A percentile compares a stretch with the other conserved stretches of the same genome.
Conservation (phyloP, 2,797 vertebrate genomes). For the Alectoris magna region DNA sequence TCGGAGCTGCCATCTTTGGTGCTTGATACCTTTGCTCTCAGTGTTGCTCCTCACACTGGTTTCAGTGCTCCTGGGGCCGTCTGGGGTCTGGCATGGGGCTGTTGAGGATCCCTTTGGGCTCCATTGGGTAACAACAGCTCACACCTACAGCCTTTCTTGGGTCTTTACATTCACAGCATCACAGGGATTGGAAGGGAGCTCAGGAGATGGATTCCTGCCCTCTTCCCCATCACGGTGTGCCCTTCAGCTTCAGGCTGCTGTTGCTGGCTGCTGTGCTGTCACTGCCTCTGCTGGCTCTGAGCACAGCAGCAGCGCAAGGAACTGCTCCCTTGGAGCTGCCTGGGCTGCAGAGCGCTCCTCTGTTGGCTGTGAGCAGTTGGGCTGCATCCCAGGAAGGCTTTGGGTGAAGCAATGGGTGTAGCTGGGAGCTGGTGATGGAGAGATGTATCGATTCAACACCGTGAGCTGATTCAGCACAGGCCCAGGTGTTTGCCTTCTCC, state of each 20-base stretch:
- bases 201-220: no score
- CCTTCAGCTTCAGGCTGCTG: background rate
- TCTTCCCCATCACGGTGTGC: background rate
- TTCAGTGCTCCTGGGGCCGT: background rate
- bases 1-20: background rate
- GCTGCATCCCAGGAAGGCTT: background rate
- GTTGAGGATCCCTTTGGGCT: background rate
- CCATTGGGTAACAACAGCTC: no score
- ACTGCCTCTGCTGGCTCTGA: background rate
- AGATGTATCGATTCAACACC: background rate
- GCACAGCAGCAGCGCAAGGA: fast-evolving
- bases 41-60: background rate
- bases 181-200: no score
- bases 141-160: background rate
- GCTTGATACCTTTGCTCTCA: background rate
- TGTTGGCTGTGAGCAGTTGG: background rate
- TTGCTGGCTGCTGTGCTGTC: background rate
- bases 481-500: background rate
- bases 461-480: background rate
- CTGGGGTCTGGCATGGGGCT: background rate
- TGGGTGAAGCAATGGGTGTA: background rate
- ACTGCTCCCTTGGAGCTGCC: background rate
- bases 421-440: background rate
- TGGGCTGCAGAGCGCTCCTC: background rate
- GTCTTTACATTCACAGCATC: no score